Evolutionary conservation across 2,888 invertebrate genomes (phyloP).

Genomic region (Drosophila putrida): DNA sequence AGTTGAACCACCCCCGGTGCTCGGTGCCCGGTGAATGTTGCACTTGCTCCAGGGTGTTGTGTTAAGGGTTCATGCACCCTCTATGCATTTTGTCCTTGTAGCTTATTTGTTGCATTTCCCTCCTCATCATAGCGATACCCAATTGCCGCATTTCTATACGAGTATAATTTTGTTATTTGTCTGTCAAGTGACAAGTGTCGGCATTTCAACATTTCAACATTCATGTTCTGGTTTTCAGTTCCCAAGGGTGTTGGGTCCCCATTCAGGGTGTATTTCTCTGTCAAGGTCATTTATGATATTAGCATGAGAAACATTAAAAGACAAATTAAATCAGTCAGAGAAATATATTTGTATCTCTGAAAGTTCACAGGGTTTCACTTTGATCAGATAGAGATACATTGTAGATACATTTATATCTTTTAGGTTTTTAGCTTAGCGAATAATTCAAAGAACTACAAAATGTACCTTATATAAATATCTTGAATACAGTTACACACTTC

Average conservation of each 20-base stretch:
- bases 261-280: slow-evolving; percentile 28
- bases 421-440: background rate
- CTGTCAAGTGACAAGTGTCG: slow-evolving; percentile 70
- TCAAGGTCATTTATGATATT: slow-evolving; percentile 36
- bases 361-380: too few species aligned
- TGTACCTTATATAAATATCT: too few species aligned
- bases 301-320: slow-evolving; percentile 14
- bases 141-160: slow-evolving; percentile 63
- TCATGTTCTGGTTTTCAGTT: slow-evolving; percentile 40
- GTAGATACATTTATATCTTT: background rate
- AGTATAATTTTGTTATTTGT: slow-evolving; percentile 77
- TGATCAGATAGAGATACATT: background rate
- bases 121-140: slow-evolving; percentile 44
- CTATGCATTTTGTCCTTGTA: slow-evolving; percentile 7
- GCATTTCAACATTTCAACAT: slow-evolving; percentile 31
- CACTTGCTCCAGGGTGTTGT: slow-evolving; percentile 54
- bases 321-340: background rate
- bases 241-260: slow-evolving; percentile 67
- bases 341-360: too few species aligned
- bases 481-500: background rate
- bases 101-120: slow-evolving; percentile 67
- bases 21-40: slow-evolving; percentile 41
- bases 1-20: slow-evolving; percentile 33
- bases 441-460: background rate
- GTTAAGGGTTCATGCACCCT: slow-evolving; percentile 1